Percentiles rank a stretch among this genome's conserved stretches.
These are phyloP conservation scores for Tragelaphus imberbis DNA, from an alignment of 2,113 vertebrate species.

Conservation along the genomic window DNA sequence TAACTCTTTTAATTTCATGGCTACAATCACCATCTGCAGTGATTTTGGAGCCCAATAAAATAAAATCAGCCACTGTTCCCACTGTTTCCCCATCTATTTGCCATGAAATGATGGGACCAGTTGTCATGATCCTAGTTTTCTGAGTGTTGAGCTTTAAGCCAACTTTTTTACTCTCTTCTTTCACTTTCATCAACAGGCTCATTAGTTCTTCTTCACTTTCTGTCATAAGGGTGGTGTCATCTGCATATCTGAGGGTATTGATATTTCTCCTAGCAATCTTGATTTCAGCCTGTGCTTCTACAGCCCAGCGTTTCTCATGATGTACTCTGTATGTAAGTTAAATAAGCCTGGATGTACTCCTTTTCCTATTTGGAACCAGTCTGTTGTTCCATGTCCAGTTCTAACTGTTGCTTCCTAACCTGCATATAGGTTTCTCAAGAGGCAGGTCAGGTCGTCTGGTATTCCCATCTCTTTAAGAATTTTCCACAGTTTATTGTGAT, in stretches of 20 bases:
- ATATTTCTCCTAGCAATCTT: fast-evolving
- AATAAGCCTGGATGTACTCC: not conserved
- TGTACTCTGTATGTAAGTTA: not conserved
- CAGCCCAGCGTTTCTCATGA: not conserved
- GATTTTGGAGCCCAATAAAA: not conserved
- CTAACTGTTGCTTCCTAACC: not conserved
- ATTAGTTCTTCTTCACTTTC: not conserved
- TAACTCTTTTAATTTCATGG: too few species aligned
- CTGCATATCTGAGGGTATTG: not conserved
- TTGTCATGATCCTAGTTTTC: not conserved
- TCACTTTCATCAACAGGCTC: not conserved
- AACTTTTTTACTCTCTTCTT: not conserved
- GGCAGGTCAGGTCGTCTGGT: not conserved
- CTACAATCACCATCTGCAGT: too few species aligned
- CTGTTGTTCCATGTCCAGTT: not conserved
- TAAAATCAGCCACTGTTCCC: not conserved
- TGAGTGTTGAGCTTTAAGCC: not conserved
- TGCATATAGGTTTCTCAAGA: not conserved
- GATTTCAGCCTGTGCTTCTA: not conserved
- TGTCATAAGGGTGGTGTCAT: not conserved
- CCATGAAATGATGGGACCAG: not conserved
- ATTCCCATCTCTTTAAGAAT: not conserved
- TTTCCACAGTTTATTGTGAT: not conserved
- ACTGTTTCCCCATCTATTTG: not conserved
- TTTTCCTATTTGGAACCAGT: not conserved